Conservation (phyloP, 2,797 vertebrate species). For the Lacerta viridis region DNA sequence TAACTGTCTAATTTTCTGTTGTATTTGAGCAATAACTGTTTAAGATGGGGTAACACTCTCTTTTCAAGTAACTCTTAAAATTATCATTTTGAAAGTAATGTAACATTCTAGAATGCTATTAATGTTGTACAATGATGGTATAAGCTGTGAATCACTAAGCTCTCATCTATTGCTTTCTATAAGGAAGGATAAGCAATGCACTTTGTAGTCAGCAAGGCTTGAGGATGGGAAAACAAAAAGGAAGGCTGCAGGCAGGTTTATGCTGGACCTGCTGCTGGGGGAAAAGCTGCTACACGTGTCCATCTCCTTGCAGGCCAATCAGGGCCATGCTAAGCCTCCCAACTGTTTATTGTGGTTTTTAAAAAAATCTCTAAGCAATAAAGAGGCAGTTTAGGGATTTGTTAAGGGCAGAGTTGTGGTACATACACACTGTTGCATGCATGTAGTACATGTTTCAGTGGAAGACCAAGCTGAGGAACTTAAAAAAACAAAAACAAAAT, state of each 20-base stretch:
- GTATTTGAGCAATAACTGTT: constrained; percentile 26
- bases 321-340: neutral
- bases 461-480: neutral
- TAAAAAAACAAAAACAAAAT: neutral
- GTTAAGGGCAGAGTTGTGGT: neutral
- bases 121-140: neutral
- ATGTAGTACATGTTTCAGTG: neutral
- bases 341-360: neutral
- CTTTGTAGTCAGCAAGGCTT: neutral
- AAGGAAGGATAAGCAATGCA: neutral
- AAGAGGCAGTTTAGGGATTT: neutral
- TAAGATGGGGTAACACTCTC: neutral
- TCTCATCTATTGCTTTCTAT: neutral
- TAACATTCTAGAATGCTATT: neutral
- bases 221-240: neutral
- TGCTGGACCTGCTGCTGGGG: too few relatives aligned
- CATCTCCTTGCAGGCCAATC: neutral
- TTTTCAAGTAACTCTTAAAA: neutral
- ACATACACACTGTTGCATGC: too few relatives aligned
- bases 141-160: neutral
- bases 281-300: neutral
- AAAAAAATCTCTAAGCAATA: neutral
- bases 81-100: neutral
- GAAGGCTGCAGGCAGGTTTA: neutral
- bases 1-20: constrained; percentile 14